Evolutionary conservation across 2,113 vertebrate genomes (phyloP), one percentile per base, ranked within the genome.

Genomic region (Heteronetta atricapilla): DNA sequence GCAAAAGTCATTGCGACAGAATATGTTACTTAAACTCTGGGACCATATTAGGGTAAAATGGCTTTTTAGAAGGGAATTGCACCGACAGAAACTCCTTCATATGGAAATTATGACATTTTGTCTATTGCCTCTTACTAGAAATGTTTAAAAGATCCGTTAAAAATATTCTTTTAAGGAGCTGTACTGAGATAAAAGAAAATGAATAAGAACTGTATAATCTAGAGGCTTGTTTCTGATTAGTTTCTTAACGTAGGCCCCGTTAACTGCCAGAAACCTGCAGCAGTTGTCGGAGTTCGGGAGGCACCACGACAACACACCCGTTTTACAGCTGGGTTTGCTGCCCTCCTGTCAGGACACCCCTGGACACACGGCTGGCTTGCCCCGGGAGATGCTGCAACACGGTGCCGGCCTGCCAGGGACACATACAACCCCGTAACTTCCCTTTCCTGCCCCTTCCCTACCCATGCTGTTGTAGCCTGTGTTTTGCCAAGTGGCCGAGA

Each of bases 51-150:
- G 92, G 78, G 73, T 87, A 95, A 97, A 95, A 87, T 83, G 89
- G 26, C 29, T 93, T 95, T 96, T 96, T 91, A 87, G 88, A 75
- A 67, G 89, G 86, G 79, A 94, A 76, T 93, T 85, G 25, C 83
- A 82, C 78, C 38, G 69, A 80, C 38, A 91, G 66, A 91, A 93
- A 86, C 77, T 85, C 89, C 94, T 97, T 96, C 95, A 89, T 93
- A 93, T 94, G 94, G 94, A 96, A 97, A 97, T 96, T 46, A 89
- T 97, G 92, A 91, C 96, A 95, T 93, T 95, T 97, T 93, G 76
- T 85, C 89, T 95, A 88, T 95, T 96, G 82, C 93, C 79, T 93
- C 86, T 94, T 96, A 90, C 89, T 90, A 96, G 86, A 87, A 92
- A 88, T 82, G 79, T 92, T 95, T 95, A 90, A 95, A 86, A 86